These are phyloP conservation scores for Acronicta leporina DNA, from an alignment of 2,888 invertebrate genomes.

Conservation along the genomic window DNA sequence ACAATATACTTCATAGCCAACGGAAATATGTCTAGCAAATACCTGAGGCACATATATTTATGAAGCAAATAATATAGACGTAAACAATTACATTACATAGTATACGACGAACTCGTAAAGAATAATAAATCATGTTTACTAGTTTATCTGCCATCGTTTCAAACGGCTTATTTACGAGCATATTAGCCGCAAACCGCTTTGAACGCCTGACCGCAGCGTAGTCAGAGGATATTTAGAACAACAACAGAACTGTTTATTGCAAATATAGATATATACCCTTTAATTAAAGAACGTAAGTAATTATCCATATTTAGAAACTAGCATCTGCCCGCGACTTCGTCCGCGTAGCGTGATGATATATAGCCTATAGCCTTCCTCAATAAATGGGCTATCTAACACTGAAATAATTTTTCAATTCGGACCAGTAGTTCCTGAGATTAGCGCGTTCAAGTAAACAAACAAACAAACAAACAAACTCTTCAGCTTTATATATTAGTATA, in stretches of 20 bases:
- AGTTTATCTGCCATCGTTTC: constrained; percentile 25
- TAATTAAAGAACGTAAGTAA: constrained; percentile 14
- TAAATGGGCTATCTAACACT: too few relatives aligned
- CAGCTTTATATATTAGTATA: too few relatives aligned
- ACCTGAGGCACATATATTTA: constrained; percentile 24
- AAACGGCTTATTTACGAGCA: constrained; percentile 32
- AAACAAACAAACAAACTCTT: too few relatives aligned
- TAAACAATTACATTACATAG: constrained; percentile 40
- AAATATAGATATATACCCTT: constrained; percentile 12
- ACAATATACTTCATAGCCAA: constrained; percentile 19
- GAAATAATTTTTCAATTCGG: too few relatives aligned
- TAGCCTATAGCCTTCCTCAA: too few relatives aligned
- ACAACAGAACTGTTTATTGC: constrained; percentile 17
- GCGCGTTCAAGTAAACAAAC: too few relatives aligned
- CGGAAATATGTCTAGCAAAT: constrained; percentile 20
- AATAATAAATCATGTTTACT: constrained; percentile 33
- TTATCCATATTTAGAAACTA: constrained; percentile 12
- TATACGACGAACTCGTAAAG: constrained; percentile 27
- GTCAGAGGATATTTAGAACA: constrained; percentile 24
- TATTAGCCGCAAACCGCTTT: constrained; percentile 28
- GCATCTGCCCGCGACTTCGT: too few relatives aligned
- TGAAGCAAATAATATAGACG: constrained; percentile 32
- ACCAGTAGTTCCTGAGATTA: too few relatives aligned
- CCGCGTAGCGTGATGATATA: too few relatives aligned
- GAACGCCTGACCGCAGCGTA: constrained; percentile 32